Evolutionary conservation across 2,797 vertebrate genomes (phyloP), one percentile per base, ranked within the genome.

Genomic region (Hipposideros larvatus): DNA sequence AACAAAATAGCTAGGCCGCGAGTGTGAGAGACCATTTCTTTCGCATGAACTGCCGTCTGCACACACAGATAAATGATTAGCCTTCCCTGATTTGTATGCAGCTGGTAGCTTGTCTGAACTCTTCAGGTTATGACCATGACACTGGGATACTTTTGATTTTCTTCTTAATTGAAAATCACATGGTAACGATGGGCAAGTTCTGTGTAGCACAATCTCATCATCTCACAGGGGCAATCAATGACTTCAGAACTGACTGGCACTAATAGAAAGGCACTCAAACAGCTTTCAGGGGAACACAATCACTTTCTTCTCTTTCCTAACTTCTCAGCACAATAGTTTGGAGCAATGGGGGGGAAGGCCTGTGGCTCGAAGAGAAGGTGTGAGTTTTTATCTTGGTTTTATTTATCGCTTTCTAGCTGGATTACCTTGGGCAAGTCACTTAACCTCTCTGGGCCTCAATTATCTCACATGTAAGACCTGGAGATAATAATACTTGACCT

Each of bases 161-260:
- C 51, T 96, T 97, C 96, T 91, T 98, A 96, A 97, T 95, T 97
- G 95, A 94, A 97, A 98, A 98, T 96, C 91, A 95, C 65, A 80
- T 75, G 91, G 86, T 77, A 97, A 98, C 31, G 22, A 92, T 46
- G 86, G 78, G 68, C 90, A 96, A 97, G 93, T 95, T 95, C 43
- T 31, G 1, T 94, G 85, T 46, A 95, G 78, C 65, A 61, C 91
- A 94, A 97, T 97, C 96, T 91, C 37, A 95, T 97, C 96, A 97
- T 97, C 92, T 93, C 41, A 5, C 75, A 95, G 97, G 53, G 95
- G 66, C 16, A 97, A 97, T 93, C 86, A 80, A 66, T 97, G 92
- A 85, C 97, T 97, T 96, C 55, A 95, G 85, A 97, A 84, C 31
- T 96, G 66, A 71, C 78, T 43, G 57, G 51, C 66, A 22, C 75